Conservation (phyloP, 2,113 vertebrate species). For the Embiotoca jacksoni region DNA sequence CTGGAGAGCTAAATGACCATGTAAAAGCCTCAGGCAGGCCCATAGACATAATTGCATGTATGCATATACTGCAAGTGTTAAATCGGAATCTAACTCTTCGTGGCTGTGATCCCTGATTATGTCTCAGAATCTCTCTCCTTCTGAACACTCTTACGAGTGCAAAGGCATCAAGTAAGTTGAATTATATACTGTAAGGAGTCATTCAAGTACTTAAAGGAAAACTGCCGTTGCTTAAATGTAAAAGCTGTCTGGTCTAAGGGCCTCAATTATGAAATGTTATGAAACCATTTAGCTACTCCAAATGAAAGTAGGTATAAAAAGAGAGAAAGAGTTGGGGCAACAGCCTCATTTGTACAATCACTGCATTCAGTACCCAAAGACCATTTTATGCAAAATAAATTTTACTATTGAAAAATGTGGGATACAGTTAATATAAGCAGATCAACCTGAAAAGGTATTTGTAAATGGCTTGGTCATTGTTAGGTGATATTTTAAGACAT, state of each 20-base stretch:
- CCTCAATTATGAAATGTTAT: conserved; percentile 7
- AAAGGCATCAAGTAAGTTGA: conserved; percentile 11
- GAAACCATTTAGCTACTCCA: conserved; percentile 1
- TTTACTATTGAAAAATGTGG: no score
- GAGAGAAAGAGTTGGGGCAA: not conserved
- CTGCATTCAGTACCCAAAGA: not conserved
- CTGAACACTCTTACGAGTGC: conserved; percentile 18
- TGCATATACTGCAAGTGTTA: conserved; percentile 8
- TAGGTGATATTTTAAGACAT: not conserved
- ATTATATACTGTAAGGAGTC: conserved; percentile 6
- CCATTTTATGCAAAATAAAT: not conserved
- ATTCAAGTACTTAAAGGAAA: conserved; percentile 27
- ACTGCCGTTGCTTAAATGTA: conserved; percentile 13
- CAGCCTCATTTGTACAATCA: not conserved
- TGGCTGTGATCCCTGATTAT: conserved; percentile 29
- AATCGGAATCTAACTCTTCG: conserved; percentile 11
- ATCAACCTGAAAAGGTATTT: not conserved
- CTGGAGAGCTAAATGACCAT: conserved; percentile 9
- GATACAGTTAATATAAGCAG: no score
- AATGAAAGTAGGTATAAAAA: conserved; percentile 14
- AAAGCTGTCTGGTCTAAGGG: conserved; percentile 9
- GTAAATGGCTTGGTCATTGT: not conserved
- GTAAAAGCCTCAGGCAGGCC: conserved; percentile 46
- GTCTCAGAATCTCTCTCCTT: conserved; percentile 2
- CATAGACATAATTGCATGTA: conserved; percentile 37